Conservation (phyloP, 2,797 vertebrate genomes). For the Channallabes apus region DNA sequence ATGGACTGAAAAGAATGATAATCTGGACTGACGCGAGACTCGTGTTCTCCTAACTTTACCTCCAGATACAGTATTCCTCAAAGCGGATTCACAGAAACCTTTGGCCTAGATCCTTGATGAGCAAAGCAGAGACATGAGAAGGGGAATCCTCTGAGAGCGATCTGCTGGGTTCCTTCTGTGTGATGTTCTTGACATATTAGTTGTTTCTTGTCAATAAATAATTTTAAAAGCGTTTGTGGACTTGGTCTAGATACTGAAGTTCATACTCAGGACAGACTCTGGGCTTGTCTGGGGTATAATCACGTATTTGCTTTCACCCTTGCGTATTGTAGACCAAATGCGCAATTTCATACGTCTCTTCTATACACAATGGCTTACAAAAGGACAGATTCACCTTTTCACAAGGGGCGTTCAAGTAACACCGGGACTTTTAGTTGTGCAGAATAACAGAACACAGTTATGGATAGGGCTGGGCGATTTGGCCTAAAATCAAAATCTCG, state of each 20-base stretch:
- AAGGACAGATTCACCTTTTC: too few species aligned
- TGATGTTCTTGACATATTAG: neutral
- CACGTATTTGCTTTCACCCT: neutral
- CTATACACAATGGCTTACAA: neutral
- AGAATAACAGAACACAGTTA: too few species aligned
- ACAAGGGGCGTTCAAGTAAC: too few species aligned
- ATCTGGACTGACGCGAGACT: neutral
- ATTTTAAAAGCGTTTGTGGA: neutral
- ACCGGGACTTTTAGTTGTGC: too few species aligned
- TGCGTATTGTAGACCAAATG: neutral
- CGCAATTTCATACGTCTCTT: neutral
- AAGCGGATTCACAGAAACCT: neutral
- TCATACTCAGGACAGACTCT: neutral
- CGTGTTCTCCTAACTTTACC: conserved; percentile 3
- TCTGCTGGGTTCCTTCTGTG: neutral
- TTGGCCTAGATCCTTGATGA: neutral
- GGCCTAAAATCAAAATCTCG: too few species aligned
- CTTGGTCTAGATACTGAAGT: neutral
- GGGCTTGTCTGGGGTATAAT: neutral
- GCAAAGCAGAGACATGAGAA: neutral
- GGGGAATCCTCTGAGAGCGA: neutral
- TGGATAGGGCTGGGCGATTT: too few species aligned
- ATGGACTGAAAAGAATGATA: neutral
- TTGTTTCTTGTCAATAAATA: neutral
- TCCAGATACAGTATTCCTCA: conserved; percentile 34